These are phyloP conservation scores for Parthenolecanium corni DNA, from an alignment of 2,888 invertebrate genomes.

Conservation along the genomic window DNA sequence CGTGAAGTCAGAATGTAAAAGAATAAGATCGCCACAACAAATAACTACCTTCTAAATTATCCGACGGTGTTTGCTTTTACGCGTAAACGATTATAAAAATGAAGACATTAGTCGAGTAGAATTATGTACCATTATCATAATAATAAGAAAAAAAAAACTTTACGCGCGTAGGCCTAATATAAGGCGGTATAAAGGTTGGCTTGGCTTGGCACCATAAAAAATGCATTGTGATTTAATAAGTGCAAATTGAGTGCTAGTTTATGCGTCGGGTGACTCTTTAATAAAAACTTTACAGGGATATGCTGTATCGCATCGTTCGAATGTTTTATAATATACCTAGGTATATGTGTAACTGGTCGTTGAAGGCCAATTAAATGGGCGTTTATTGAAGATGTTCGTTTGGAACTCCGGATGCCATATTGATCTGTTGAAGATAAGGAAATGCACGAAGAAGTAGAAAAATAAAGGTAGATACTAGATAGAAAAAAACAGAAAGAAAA, in stretches of 20 bases:
- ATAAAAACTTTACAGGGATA: too few species aligned
- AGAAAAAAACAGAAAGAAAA: too few species aligned
- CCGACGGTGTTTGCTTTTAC: too few species aligned
- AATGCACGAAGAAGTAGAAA: too few species aligned
- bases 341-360: conserved; percentile 16
- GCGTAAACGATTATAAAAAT: background rate
- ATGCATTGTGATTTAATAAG: conserved; percentile 12
- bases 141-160: conserved; percentile 3
- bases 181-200: conserved; percentile 1
- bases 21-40: too few species aligned
- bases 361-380: conserved; percentile 16
- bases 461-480: too few species aligned
- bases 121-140: conserved; percentile 4
- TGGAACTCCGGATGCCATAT: conserved; percentile 7
- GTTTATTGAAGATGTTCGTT: conserved; percentile 7
- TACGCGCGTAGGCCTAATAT: background rate
- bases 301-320: too few species aligned
- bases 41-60: too few species aligned
- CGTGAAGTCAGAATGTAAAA: too few species aligned
- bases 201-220: too few species aligned
- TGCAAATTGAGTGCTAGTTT: conserved; percentile 20
- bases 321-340: too few species aligned
- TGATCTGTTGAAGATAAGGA: background rate
- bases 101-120: conserved; percentile 8
- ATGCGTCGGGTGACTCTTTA: conserved; percentile 7